phyloP scores from a whole-genome alignment of 2,113 vertebrate species.

The human (Homo sapiens) region GRCh38 chr4:187095501-187096000 shows the following conservation, averaged over 20 bases:
- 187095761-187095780: not conserved
- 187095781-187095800: not conserved
- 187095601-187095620: not conserved
- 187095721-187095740: not conserved
- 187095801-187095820: not conserved
- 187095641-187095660: not conserved
- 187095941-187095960: not conserved
- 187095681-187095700: not conserved
- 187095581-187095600: not conserved
- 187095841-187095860: not conserved
- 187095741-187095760: accelerated
- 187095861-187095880: not conserved
- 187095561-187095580: not conserved
- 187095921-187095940: not conserved
- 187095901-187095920: not conserved
- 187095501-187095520: not conserved
- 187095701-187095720: not conserved
- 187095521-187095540: not conserved
- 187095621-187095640: not conserved
- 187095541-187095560: not conserved
- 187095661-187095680: not conserved
- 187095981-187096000: not conserved
- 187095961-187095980: not conserved
- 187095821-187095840: not conserved
- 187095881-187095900: not conserved